A percentile compares a stretch with the other conserved stretches of the same genome.
These are phyloP conservation scores for Xylocopa sonorina DNA, from an alignment of 1,140 invertebrate genomes.

Conservation along the genomic window DNA sequence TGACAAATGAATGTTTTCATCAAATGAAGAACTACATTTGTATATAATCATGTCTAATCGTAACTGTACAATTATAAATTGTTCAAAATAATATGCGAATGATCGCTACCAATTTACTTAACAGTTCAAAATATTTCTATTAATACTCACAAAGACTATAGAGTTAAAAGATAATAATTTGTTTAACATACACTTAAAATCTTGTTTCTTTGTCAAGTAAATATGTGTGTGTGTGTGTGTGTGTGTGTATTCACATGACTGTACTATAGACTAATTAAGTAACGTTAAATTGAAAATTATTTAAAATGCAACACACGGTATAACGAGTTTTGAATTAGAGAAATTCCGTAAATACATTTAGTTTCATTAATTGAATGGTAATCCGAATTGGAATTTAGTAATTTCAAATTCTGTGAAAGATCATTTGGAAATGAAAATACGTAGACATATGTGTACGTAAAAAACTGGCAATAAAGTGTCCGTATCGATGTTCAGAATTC, in stretches of 20 bases:
- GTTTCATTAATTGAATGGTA: not conserved
- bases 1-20: constrained; percentile 35
- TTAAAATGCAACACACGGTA: not conserved
- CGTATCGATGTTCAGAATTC: not conserved
- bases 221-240: not conserved
- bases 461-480: not conserved
- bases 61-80: not conserved
- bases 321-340: not conserved
- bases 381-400: not conserved
- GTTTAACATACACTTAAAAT: not conserved
- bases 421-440: not conserved
- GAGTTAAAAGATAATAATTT: not conserved
- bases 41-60: no score
- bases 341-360: not conserved
- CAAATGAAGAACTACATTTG: constrained; percentile 32
- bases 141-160: not conserved
- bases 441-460: not conserved
- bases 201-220: not conserved
- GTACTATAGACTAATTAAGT: not conserved
- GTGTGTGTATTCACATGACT: not conserved
- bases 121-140: not conserved
- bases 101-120: not conserved
- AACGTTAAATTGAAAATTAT: not conserved
- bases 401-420: not conserved
- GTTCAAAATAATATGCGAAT: not conserved